Percentiles rank a stretch among this genome's conserved stretches.
These are phyloP conservation scores for Parauchenoglanis punctatus DNA, from an alignment of 2,797 vertebrate species.

Conservation along the genomic window DNA sequence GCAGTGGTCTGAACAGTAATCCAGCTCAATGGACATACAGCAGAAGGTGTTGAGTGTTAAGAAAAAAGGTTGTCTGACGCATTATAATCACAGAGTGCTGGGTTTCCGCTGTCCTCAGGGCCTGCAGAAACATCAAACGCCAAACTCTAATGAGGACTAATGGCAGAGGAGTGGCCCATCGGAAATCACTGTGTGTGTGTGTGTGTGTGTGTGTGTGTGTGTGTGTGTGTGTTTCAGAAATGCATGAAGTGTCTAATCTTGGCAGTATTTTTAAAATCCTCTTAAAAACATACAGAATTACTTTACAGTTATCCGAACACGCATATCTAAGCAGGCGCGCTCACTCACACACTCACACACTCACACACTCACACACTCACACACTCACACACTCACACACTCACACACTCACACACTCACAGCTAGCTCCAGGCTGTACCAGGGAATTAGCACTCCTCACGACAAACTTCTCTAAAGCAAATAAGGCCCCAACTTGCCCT, in stretches of 20 bases:
- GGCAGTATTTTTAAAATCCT: constrained; percentile 58
- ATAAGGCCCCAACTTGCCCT: constrained; percentile 50
- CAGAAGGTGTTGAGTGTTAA: constrained; percentile 48
- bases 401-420: constrained; percentile 19
- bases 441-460: constrained; percentile 53
- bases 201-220: constrained; percentile 37
- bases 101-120: constrained; percentile 73
- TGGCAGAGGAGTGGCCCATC: constrained; percentile 76
- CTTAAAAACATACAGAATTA: constrained; percentile 57
- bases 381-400: neutral
- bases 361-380: constrained; percentile 7
- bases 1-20: constrained; percentile 30
- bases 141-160: constrained; percentile 78
- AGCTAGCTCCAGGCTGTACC: constrained; percentile 37
- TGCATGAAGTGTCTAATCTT: constrained; percentile 61
- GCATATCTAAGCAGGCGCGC: constrained; percentile 20
- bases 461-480: constrained; percentile 52
- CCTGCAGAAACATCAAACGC: constrained; percentile 80
- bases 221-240: constrained; percentile 50
- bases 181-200: constrained; percentile 69
- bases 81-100: constrained; percentile 54
- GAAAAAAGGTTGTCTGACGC: constrained; percentile 35
- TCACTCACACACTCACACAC: neutral
- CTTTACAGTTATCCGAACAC: constrained; percentile 51
- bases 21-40: constrained; percentile 28